phyloP scores from a whole-genome alignment of 2,113 vertebrate species.

The Ibidorhyncha struthersii region DNA sequence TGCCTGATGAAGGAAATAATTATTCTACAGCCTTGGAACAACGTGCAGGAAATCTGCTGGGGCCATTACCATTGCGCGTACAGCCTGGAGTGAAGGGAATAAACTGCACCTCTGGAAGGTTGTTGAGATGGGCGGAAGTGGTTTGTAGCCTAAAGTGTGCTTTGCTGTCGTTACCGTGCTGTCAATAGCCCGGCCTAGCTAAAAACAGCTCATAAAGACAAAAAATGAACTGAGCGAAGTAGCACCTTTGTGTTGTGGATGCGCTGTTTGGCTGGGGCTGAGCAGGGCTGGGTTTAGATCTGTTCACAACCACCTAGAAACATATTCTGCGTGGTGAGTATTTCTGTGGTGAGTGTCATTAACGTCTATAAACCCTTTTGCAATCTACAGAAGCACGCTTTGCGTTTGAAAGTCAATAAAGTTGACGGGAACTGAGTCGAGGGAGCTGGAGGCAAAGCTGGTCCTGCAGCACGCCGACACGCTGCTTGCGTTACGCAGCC shows the following conservation, averaged over 20 bases:
- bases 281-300: neutral
- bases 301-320: neutral
- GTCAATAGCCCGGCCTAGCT: neutral
- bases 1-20: neutral
- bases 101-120: neutral
- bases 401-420: neutral
- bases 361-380: neutral
- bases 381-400: neutral
- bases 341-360: neutral
- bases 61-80: neutral
- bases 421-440: neutral
- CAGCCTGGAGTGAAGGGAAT: neutral
- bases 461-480: fast-evolving
- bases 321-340: neutral
- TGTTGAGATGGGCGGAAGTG: neutral
- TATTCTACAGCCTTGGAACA: neutral
- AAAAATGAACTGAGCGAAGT: neutral
- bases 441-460: neutral
- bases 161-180: neutral
- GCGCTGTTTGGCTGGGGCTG: neutral
- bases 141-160: neutral
- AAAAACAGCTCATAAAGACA: neutral
- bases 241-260: neutral
- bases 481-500: neutral
- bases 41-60: neutral